phyloP scores from a whole-genome alignment of 1,140 invertebrate species.

The Arctopsyche grandis region DNA sequence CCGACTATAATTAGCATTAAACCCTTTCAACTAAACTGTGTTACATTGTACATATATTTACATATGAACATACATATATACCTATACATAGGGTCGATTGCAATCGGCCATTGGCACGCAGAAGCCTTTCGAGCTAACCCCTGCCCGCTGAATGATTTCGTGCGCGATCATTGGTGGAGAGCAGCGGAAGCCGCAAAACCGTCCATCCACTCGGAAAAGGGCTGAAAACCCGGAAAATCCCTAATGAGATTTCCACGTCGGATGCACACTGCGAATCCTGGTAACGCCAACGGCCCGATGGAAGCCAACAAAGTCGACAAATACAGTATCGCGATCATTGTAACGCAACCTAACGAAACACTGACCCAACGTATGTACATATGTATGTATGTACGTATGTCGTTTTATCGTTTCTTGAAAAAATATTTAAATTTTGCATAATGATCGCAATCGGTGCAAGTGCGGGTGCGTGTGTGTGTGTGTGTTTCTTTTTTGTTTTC shows the following conservation, averaged over 20 bases:
- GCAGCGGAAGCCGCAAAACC: constrained; percentile 24
- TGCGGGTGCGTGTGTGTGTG: too few species aligned
- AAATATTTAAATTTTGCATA: too few species aligned
- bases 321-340: not conserved
- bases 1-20: too few species aligned
- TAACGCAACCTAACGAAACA: constrained; percentile 14
- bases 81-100: not conserved
- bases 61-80: too few species aligned
- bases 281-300: not conserved
- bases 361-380: constrained; percentile 29
- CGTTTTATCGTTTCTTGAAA: not conserved
- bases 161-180: constrained; percentile 10
- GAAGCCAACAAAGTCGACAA: constrained; percentile 20
- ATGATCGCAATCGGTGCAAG: too few species aligned
- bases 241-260: constrained; percentile 39
- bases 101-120: constrained; percentile 2
- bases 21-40: too few species aligned
- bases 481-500: not conserved
- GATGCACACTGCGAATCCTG: not conserved
- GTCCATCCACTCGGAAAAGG: constrained; percentile 10
- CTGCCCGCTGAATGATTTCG: not conserved
- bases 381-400: too few species aligned
- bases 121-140: constrained; percentile 5
- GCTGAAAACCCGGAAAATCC: constrained; percentile 33
- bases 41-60: too few species aligned